These are phyloP conservation scores for Halichoerus grypus DNA, from an alignment of 2,113 vertebrate species.

Conservation along the genomic window DNA sequence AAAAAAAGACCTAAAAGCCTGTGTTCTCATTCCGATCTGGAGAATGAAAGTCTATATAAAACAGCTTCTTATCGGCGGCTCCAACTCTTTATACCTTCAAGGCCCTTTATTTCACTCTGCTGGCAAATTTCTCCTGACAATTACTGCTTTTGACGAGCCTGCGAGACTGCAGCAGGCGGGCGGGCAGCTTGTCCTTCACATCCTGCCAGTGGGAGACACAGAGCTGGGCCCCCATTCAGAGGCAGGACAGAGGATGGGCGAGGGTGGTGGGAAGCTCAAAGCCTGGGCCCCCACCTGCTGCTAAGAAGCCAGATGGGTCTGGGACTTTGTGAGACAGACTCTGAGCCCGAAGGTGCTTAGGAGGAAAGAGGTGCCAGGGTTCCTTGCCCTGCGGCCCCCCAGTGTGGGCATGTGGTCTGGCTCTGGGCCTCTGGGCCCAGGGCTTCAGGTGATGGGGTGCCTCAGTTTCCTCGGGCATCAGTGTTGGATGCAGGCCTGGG, in stretches of 20 bases:
- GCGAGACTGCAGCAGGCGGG: background rate
- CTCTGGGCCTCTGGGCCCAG: background rate
- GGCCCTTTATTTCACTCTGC: conserved; percentile 71
- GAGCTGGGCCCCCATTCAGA: background rate
- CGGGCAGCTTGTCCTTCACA: conserved; percentile 9
- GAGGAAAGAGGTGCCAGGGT: accelerated
- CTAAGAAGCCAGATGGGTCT: background rate
- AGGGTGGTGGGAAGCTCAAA: accelerated
- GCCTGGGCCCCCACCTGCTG: background rate
- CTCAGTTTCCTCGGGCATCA: too few species aligned
- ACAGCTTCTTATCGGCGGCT: conserved; percentile 62
- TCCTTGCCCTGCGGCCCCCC: background rate
- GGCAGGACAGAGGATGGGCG: background rate
- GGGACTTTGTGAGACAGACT: background rate
- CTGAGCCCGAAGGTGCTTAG: background rate
- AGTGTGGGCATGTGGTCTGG: background rate
- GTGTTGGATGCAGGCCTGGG: background rate
- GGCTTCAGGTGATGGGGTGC: background rate
- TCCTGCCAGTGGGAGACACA: background rate
- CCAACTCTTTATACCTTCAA: conserved; percentile 44
- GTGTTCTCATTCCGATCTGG: conserved; percentile 59
- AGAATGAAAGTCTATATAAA: conserved; percentile 77
- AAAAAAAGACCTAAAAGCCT: background rate
- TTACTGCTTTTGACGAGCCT: conserved; percentile 11
- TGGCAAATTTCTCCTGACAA: conserved; percentile 70